Evolutionary conservation across 2,888 invertebrate species (phyloP), one percentile per base, ranked within the genome.

Genomic region (Aethes cnicana): DNA sequence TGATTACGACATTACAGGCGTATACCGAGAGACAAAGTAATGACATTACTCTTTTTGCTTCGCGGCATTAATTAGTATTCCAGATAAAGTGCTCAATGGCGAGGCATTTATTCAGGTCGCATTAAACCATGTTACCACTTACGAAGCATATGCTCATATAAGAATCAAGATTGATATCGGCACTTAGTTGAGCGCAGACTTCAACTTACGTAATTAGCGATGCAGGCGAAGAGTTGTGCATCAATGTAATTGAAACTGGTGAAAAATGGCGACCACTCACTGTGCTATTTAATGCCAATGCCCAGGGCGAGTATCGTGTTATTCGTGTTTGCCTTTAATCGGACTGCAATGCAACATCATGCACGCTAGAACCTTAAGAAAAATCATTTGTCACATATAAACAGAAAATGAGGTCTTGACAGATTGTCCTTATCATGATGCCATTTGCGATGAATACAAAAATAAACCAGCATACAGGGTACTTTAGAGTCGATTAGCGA

Each of bases 141-240:
- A 46, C 18, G 36, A 18, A 25, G 65, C 72, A 68, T 69, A 68
- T 70, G 64, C 70, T 68, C 65, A 63, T 62, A 62, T 57, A 58
- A 53, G 56, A 63, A 65, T 64, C 62, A 67, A 78, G 82, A 83
- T 82, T 79, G 69, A 81, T 83, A 81, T 80, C 77, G 56, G 64
- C 74, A 77, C 74, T 81, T 77, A 77, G 67, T 66, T 50, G 62
- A 47, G n/a, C n/a, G n/a, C n/a, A 78, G 71, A 78, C 79, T 79
- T 75, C 81, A 79, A 80, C 74, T 79, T 80, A 79, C 74, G 70
- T 74, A 83, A 81, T 83, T 83, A 83, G 73, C 67, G 71, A 74
- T 67, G 63, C 68, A 67, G 56, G 64, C 63, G 62, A 64, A 60
- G 61, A 69, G 60, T 57, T 58, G 26, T 37, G 18, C 46, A 23